Percentiles rank a stretch among this genome's conserved stretches.
Evolutionary conservation across 2,797 vertebrate genomes (phyloP).

Genomic region (Neopelma chrysocephalum): DNA sequence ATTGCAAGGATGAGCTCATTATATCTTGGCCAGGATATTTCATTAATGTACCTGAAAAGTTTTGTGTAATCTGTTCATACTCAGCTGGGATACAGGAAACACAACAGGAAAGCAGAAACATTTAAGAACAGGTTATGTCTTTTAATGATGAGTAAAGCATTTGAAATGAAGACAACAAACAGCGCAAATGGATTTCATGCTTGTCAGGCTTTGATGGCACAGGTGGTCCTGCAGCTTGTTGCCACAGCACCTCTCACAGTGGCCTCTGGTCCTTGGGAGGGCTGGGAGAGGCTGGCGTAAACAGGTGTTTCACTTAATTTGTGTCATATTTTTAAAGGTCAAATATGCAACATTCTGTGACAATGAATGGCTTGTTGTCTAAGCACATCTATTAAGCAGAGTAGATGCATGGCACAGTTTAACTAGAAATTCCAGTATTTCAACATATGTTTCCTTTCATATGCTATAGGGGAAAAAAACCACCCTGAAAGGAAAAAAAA

Average conservation of each 20-base stretch:
- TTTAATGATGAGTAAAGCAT: neutral
- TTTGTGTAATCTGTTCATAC: neutral
- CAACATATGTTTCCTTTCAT: neutral
- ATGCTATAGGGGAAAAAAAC: neutral
- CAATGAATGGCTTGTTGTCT: neutral
- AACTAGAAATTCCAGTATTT: constrained; percentile 10
- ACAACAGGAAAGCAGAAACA: neutral
- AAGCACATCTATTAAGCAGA: neutral
- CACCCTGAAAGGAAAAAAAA: neutral
- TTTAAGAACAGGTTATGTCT: neutral
- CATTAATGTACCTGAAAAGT: neutral
- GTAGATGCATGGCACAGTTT: neutral
- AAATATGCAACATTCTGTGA: neutral
- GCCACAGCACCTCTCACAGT: neutral
- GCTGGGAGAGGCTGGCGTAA: neutral
- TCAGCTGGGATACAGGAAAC: neutral
- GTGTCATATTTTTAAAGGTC: neutral
- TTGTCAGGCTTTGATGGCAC: neutral
- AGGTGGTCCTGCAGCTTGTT: neutral
- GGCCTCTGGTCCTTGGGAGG: neutral
- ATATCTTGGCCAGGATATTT: neutral
- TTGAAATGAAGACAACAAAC: neutral
- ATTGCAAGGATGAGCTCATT: neutral
- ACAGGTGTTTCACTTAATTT: neutral
- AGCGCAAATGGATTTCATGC: neutral